Conservation (phyloP, 2,888 invertebrate genomes). For the Pachliopta kotzebuea region DNA sequence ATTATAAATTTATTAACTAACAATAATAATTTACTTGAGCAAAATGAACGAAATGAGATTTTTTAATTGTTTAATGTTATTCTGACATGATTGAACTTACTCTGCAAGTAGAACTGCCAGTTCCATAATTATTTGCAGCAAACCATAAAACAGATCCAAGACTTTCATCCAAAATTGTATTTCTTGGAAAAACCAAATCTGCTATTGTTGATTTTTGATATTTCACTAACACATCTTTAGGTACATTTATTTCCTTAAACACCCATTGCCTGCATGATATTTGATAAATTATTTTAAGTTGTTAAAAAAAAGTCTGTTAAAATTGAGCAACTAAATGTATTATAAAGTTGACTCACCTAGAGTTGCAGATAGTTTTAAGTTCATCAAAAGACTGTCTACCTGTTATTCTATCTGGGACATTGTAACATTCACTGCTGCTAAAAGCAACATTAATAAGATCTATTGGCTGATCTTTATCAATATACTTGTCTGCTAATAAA, state of each 20-base stretch:
- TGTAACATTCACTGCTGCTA: slow-evolving; percentile 78
- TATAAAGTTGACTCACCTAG: slow-evolving; percentile 55
- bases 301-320: background rate
- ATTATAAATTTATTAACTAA: too few species aligned
- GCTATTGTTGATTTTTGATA: slow-evolving; percentile 81
- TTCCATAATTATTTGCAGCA: slow-evolving; percentile 86
- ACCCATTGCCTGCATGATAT: slow-evolving; percentile 86
- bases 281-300: background rate
- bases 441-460: slow-evolving; percentile 98
- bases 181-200: slow-evolving; percentile 91
- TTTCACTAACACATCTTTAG: slow-evolving; percentile 82
- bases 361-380: slow-evolving; percentile 84
- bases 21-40: too few species aligned
- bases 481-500: slow-evolving; percentile 86
- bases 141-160: slow-evolving; percentile 98
- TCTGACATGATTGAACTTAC: slow-evolving; percentile 54
- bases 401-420: slow-evolving; percentile 92
- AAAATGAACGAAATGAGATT: too few species aligned
- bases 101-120: slow-evolving; percentile 82
- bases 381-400: slow-evolving; percentile 86
- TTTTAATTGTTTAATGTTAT: background rate
- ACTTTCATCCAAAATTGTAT: slow-evolving; percentile 96
- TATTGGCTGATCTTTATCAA: slow-evolving; percentile 84
- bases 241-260: slow-evolving; percentile 89
- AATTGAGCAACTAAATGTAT: background rate